Evolutionary conservation across 2,888 invertebrate species (phyloP), one percentile per base, ranked within the genome.

Genomic region (Serrognathus titanus): DNA sequence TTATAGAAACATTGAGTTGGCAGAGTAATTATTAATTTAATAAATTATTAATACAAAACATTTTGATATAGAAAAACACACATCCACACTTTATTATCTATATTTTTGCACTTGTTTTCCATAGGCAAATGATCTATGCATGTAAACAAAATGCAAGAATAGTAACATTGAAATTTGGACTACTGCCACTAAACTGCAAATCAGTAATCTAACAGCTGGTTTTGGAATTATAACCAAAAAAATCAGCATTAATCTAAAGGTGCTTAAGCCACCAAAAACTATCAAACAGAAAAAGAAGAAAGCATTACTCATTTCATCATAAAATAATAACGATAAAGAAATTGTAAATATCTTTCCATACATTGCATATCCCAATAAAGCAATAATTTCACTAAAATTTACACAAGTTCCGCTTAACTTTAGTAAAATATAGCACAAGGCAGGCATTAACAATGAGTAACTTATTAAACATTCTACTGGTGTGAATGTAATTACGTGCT

Each of bases 81-180:
- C 10, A 7, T 6, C 12, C 12, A 40, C 40, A 40, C 40, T 9
- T 6, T 5, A 40, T 40, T 40, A 40, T 9, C 11, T 40, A 40
- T 43, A 43, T 24, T 40, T 40, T 31, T 51, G 40, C 13, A 16
- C 2, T 12, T 51, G 43, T 45, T 55, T 58, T 45, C 71, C 73
- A 63, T 76, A 77, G 3, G 64, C 63, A 71, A 76, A 80, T 16
- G 74, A 76, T 51, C 69, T 73, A 71, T 80, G 80, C 79, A 82
- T 79, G 64, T 78, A 81, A 3, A 77, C 75, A 69, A 81, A 81
- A 69, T 82, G 80, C 53, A 81, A 67, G 67, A 79, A 81, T 46
- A 81, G 73, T n/a, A 81, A 65, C 66, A 78, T 80, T 51, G 82
- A 69, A 16, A 81, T 70, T 66, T 82, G 80, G 49, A 75, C 63